These are phyloP conservation scores for Andrena trimmerana DNA, from an alignment of 2,888 invertebrate species.

Conservation along the genomic window DNA sequence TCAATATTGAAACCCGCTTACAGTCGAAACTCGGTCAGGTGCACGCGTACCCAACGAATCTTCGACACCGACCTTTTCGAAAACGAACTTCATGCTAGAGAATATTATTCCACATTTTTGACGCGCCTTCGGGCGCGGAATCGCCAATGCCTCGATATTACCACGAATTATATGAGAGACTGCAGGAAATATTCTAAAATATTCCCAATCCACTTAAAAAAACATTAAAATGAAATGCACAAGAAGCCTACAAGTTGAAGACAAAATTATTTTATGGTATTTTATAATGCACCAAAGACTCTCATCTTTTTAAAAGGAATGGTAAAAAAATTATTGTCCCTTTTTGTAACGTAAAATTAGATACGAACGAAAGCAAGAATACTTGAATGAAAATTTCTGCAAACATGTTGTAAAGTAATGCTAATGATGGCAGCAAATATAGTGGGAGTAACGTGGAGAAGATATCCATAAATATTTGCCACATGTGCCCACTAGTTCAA, in stretches of 20 bases:
- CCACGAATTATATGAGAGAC: not conserved
- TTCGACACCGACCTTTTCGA: not conserved
- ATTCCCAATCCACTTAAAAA: not conserved
- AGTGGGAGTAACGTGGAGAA: not conserved
- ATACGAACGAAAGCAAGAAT: too few species aligned
- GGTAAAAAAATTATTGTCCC: too few species aligned
- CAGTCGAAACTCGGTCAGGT: constrained; percentile 5
- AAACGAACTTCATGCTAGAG: not conserved
- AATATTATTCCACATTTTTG: not conserved
- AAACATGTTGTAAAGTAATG: too few species aligned
- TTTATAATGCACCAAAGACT: not conserved
- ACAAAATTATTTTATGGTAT: not conserved
- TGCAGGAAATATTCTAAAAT: not conserved
- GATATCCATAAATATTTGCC: not conserved
- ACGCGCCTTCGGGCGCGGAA: not conserved
- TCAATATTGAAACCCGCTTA: constrained; percentile 9
- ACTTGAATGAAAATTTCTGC: too few species aligned
- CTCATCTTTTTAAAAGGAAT: not conserved
- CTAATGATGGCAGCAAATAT: too few species aligned
- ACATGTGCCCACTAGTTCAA: not conserved
- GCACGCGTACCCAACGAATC: not conserved
- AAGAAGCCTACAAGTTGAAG: not conserved
- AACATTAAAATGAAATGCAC: not conserved
- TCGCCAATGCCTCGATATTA: not conserved
- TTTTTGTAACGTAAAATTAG: too few species aligned